phyloP scores from a whole-genome alignment of 2,888 invertebrate species.

The Hemistola chrysoprasaria region DNA sequence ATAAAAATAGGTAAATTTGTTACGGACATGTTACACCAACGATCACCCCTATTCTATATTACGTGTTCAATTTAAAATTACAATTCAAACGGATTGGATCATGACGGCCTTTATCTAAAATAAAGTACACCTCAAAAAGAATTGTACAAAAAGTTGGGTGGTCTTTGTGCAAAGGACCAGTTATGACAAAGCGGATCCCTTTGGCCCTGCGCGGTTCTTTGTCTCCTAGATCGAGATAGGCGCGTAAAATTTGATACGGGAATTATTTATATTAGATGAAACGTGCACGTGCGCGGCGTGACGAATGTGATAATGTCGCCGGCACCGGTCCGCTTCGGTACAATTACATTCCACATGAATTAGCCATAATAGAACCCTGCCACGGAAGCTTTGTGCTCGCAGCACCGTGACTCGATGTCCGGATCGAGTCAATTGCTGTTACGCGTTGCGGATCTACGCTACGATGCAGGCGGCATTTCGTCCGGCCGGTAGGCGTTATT shows the following conservation, averaged over 20 bases:
- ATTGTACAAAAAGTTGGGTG: slow-evolving; percentile 61
- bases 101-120: slow-evolving; percentile 61
- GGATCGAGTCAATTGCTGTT: slow-evolving; percentile 52
- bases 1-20: slow-evolving; percentile 2
- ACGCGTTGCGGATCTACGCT: slow-evolving; percentile 37
- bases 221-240: slow-evolving; percentile 79
- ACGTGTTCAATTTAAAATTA: slow-evolving; percentile 25
- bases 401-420: slow-evolving; percentile 62
- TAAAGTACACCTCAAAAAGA: slow-evolving; percentile 61
- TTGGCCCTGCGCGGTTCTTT: slow-evolving; percentile 63
- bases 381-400: slow-evolving; percentile 66
- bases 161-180: slow-evolving; percentile 72
- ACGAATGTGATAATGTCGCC: slow-evolving; percentile 78
- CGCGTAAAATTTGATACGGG: slow-evolving; percentile 81
- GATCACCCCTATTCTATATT: slow-evolving; percentile 27
- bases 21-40: slow-evolving; percentile 14
- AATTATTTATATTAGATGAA: slow-evolving; percentile 80
- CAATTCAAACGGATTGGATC: slow-evolving; percentile 48
- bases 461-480: slow-evolving; percentile 9
- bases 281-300: slow-evolving; percentile 79
- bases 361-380: slow-evolving; percentile 67
- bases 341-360: slow-evolving; percentile 79
- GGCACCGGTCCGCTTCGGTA: slow-evolving; percentile 53
- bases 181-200: slow-evolving; percentile 76
- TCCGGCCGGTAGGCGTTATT: background rate